Base-by-base conservation (phyloP, 1,140 invertebrate species). In the Papilio machaon region DNA sequence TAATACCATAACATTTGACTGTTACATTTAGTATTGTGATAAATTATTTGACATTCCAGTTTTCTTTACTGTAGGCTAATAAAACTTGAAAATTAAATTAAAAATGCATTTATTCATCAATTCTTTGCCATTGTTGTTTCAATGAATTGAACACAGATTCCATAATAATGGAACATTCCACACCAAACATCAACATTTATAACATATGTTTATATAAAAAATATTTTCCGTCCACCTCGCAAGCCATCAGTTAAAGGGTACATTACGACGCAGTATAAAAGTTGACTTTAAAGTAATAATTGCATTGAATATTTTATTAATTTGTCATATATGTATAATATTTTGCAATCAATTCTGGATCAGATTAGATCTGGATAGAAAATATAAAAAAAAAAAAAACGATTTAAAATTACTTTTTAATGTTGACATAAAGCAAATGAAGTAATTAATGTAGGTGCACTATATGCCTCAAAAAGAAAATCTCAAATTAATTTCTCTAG, bases 31-130 rank as follows among this genome's bases (percentile, higher is more conserved):
- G 38, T 43, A 38, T 70, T 70, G 64, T 70, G 64, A 70, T 70
- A 70, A 70, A 70, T 70, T 70, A 70, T 70, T 70, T 70, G 15
- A 70, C 64, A 70, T 70, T 70, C 64, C 64, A 70, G 30, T 35
- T 70, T 70, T 38, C 13, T 30, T 17, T 70, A 70, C 17, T 70
- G 30, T 70, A 70, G 30, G 64, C 64, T 70, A 67, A 64, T 64
- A 64, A 70, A 30, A 70, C 2, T 70, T 70, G 7, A n/a, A 30
- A 64, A 70, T 70, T 2, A 38, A 70, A 70, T 70, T 70, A 17
- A 64, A 64, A 64, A 67, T 67, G 64, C 64, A 70, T 70, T 70
- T 35, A 70, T 7, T 35, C 64, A 38, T 67, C 23, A 70, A 15
- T 38, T 70, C 64, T 8, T 70, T 35, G 13, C 64, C 30, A 64